phyloP scores from a whole-genome alignment of 1,140 invertebrate species.

The Sarcophaga bullata region DNA sequence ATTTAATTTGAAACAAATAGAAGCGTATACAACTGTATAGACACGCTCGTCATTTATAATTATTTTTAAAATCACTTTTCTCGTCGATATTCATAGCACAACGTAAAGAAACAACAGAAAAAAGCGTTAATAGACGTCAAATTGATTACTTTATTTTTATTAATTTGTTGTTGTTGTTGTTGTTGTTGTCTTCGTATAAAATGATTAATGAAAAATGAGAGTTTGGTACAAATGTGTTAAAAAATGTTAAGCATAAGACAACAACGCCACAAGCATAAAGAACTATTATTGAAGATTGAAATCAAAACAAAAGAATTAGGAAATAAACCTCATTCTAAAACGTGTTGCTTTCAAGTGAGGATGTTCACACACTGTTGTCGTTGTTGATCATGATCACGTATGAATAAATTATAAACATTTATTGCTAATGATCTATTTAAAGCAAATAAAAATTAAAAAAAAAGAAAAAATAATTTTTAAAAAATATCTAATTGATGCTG shows the following conservation, averaged over 20 bases:
- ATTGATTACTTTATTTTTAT: not conserved
- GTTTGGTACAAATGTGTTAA: not conserved
- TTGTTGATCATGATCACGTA: too few relatives aligned
- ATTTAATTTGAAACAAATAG: not conserved
- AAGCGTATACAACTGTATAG: not conserved
- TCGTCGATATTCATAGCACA: not conserved
- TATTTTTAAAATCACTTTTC: not conserved
- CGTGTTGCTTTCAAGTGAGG: too few relatives aligned
- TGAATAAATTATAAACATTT: too few relatives aligned
- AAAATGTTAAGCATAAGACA: not conserved
- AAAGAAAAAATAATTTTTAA: too few relatives aligned
- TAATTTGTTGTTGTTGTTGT: not conserved
- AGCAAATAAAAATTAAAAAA: too few relatives aligned
- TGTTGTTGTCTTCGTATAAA: not conserved
- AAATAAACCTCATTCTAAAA: conserved; percentile 21
- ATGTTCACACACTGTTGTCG: too few relatives aligned
- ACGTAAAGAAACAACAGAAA: not conserved
- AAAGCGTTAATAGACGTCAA: conserved; percentile 18
- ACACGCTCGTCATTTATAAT: not conserved
- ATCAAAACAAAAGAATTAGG: conserved; percentile 33
- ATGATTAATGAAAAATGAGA: not conserved
- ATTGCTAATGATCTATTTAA: too few relatives aligned
- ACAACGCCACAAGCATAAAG: too few relatives aligned
- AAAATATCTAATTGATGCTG: too few relatives aligned
- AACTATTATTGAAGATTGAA: not conserved